Evolutionary conservation across 2,888 invertebrate species (phyloP).

Genomic region (Scaptomyza flava): DNA sequence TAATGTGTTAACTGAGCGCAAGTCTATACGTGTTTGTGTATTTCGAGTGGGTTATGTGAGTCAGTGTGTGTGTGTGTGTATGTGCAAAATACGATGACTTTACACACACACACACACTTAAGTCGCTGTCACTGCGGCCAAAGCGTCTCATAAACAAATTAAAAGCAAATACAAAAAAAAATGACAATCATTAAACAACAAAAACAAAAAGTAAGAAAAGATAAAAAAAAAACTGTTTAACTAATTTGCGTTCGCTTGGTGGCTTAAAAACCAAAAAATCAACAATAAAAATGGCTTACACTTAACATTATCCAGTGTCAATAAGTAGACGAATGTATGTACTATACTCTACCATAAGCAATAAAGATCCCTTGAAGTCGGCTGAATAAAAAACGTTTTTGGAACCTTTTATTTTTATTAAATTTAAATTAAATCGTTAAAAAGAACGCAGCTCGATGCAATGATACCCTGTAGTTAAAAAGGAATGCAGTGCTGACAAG

Average conservation of each 20-base stretch:
- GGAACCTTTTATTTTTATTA: neutral
- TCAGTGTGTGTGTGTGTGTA: conserved; percentile 21
- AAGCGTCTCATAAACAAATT: conserved; percentile 41
- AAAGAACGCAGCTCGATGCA: too few species aligned
- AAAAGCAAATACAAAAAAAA: conserved; percentile 14
- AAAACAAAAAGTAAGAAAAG: conserved; percentile 6
- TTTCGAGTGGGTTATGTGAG: conserved; percentile 14
- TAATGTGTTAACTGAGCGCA: conserved; percentile 29
- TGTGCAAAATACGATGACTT: conserved; percentile 48
- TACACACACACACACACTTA: conserved; percentile 12
- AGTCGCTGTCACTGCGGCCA: conserved; percentile 29
- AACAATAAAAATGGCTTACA: conserved; percentile 6
- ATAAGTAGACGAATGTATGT: conserved; percentile 1
- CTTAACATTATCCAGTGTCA: conserved; percentile 13
- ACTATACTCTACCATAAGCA: conserved; percentile 9
- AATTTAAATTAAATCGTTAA: too few species aligned
- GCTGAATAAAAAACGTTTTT: too few species aligned
- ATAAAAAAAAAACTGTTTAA: conserved; percentile 36
- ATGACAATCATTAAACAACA: conserved; percentile 5
- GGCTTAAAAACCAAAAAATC: conserved; percentile 7
- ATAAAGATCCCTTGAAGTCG: neutral
- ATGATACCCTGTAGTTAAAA: too few species aligned
- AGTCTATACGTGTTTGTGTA: conserved; percentile 12
- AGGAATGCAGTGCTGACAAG: too few species aligned
- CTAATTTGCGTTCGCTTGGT: conserved; percentile 56